Conservation (phyloP, 1,140 invertebrate genomes). For the Lordiphosa clarofinis region DNA sequence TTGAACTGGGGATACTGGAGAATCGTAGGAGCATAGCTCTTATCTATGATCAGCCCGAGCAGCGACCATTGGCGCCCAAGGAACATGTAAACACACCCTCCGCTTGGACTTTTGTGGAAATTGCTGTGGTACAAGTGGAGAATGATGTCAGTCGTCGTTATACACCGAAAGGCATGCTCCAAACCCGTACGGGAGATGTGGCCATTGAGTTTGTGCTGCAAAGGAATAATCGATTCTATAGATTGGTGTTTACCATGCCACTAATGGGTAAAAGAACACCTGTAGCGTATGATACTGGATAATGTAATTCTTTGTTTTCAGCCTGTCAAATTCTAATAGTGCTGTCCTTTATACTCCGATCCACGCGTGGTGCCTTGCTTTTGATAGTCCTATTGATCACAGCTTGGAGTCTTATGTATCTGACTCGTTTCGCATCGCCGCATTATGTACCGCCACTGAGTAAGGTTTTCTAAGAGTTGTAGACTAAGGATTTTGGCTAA, state of each 20-base stretch:
- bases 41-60: constrained; percentile 31
- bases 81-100: constrained; percentile 62
- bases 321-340: constrained; percentile 58
- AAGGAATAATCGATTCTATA: constrained; percentile 57
- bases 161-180: constrained; percentile 28
- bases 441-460: constrained; percentile 64
- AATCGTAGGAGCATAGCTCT: constrained; percentile 28
- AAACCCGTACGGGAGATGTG: constrained; percentile 60
- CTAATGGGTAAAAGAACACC: constrained; percentile 36
- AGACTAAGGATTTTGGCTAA: too few relatives aligned
- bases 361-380: constrained; percentile 61
- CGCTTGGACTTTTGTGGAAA: constrained; percentile 58
- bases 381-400: constrained; percentile 52
- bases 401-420: constrained; percentile 58
- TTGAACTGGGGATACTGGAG: constrained; percentile 50
- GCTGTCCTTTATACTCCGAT: constrained; percentile 61
- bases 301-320: constrained; percentile 10
- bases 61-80: constrained; percentile 28
- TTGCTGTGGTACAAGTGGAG: constrained; percentile 39
- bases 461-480: constrained; percentile 18
- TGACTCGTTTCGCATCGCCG: constrained; percentile 59
- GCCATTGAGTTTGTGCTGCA: constrained; percentile 50
- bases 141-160: constrained; percentile 35
- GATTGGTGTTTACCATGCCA: constrained; percentile 54
- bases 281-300: too few relatives aligned